phyloP scores from a whole-genome alignment of 2,113 vertebrate species.

The Mustelus asterias region DNA sequence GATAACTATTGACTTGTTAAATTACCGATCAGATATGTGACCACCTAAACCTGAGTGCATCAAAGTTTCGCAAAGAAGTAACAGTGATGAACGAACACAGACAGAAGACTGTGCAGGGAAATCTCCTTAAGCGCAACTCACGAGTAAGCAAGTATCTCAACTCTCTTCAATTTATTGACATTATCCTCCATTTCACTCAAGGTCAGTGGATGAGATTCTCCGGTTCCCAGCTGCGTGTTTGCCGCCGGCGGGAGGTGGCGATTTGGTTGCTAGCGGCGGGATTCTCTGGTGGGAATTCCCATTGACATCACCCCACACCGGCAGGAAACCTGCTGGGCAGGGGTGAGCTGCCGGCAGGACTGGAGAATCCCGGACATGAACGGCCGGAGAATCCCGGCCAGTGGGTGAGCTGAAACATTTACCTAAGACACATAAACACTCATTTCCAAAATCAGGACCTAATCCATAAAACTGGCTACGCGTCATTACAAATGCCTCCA shows the following conservation, averaged over 20 bases:
- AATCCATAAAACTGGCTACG: neutral
- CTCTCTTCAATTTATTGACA: no score
- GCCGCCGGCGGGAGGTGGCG: no score
- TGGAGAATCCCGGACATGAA: no score
- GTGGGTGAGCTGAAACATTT: neutral
- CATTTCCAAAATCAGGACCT: neutral
- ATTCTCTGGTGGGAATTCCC: no score
- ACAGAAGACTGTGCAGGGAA: neutral
- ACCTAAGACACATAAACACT: neutral
- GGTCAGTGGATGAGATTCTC: neutral
- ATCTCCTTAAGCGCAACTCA: no score
- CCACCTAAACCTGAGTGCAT: neutral
- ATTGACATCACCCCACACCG: no score
- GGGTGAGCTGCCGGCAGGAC: no score
- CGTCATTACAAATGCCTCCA: neutral
- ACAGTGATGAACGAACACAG: neutral
- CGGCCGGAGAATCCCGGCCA: no score
- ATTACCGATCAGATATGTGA: neutral
- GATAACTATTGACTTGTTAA: neutral
- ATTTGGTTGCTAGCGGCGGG: no score
- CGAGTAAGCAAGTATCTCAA: no score
- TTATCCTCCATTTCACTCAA: neutral
- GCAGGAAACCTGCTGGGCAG: no score
- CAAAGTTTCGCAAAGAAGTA: neutral
- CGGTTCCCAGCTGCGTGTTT: no score